Conservation (phyloP, 2,797 vertebrate genomes). For the Threskiornis aethiopicus region DNA sequence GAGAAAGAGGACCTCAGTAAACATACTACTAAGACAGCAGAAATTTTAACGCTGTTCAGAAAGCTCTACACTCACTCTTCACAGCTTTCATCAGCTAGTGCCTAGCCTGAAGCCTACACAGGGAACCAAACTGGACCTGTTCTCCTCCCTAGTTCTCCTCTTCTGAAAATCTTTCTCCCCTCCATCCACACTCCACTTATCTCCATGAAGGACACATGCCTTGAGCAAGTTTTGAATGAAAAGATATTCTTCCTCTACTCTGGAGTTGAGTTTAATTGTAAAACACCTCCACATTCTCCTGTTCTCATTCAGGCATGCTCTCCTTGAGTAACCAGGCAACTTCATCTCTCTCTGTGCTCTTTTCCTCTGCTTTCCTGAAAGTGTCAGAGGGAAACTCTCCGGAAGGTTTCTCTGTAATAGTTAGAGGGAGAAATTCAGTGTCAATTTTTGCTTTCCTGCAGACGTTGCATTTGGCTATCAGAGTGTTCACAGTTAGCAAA, state of each 20-base stretch:
- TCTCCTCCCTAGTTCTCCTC: neutral
- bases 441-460: constrained; percentile 4
- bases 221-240: neutral
- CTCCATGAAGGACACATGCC: rapidly evolving
- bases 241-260: neutral
- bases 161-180: neutral
- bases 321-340: neutral
- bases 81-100: neutral
- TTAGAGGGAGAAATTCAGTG: neutral
- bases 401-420: neutral
- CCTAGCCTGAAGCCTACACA: neutral
- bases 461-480: neutral
- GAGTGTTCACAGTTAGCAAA: neutral
- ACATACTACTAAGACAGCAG: neutral
- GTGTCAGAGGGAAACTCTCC: neutral
- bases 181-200: neutral
- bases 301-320: neutral
- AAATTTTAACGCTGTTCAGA: neutral
- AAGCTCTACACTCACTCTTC: neutral
- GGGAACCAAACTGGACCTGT: neutral
- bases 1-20: neutral
- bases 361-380: neutral
- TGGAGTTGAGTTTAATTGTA: neutral
- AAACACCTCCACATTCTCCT: neutral
- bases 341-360: neutral